Evolutionary conservation across 2,888 invertebrate species (phyloP), one percentile per base, ranked within the genome.

Genomic region (Drosophila rellima): DNA sequence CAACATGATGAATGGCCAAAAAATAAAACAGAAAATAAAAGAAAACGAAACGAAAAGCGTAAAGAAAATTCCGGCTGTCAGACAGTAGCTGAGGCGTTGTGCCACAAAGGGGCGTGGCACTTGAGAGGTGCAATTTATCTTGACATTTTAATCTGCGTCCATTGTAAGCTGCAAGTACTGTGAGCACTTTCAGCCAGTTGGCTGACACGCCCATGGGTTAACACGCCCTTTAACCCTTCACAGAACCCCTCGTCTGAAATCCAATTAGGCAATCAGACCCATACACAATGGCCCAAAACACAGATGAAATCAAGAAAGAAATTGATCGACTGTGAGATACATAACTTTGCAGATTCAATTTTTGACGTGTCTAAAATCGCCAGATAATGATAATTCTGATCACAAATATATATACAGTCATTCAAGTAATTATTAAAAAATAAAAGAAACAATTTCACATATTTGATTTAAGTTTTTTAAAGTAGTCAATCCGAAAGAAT

Each of bases 191-290:
- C n/a, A 13, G 20, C 45, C 40, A 40, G 5, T 37, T 48, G 78
- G 62, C 56, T 62, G 77, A 66, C 69, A 66, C 69, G 78, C 77
- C 78, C 63, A 61, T 65, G 55, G 63, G 56, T 54, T 69, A 65
- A 77, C 62, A 59, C 42, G 55, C 56, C 45, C 33, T 33, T 47
- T 59, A 78, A 59, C 62, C 79, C 56, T 62, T 44, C 48, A 20
- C 17, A 11, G 35, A 15, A 40, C 51, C 4, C 37, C 8, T 33
- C 5, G 17, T 18, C 54, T 47, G 64, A 54, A 88, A 85, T 82
- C 85, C 83, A 83, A 83, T 83, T 83, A 80, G 73, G 78, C 74
- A 79, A 85, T 80, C 82, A 77, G 82, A 85, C 77, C 70, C 65
- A 82, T 59, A 82, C 78, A 87, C 82, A 84, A 73, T 67, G 67